These are phyloP conservation scores for Microtus agrestis DNA, from an alignment of 2,797 vertebrate species.

Conservation along the genomic window DNA sequence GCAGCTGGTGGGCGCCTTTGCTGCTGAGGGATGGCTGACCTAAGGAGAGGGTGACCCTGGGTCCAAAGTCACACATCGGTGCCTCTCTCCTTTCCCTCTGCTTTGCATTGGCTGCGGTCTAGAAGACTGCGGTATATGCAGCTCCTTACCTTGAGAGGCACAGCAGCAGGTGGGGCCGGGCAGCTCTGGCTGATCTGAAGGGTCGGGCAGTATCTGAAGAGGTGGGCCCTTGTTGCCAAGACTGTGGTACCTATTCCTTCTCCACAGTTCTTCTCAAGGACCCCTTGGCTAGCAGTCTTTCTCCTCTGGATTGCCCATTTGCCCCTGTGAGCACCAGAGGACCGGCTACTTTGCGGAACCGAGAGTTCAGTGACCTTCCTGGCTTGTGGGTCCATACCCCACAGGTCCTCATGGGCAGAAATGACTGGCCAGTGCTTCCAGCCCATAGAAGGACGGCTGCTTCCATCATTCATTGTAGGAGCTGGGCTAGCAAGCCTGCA, in stretches of 20 bases:
- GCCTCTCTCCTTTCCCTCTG: background rate
- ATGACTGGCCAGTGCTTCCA: background rate
- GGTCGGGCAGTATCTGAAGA: constrained; percentile 22
- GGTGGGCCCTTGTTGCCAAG: background rate
- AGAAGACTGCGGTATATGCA: background rate
- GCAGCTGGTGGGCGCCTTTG: background rate
- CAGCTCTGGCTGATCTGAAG: constrained; percentile 63
- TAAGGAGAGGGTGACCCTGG: background rate
- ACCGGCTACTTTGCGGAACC: background rate
- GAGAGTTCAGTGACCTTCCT: background rate
- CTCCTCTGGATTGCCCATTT: background rate
- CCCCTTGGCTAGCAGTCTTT: background rate
- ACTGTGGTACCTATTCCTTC: background rate
- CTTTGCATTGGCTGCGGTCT: too few relatives aligned
- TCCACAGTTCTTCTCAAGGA: background rate
- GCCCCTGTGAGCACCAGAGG: background rate
- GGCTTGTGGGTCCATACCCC: background rate
- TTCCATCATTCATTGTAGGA: constrained; percentile 62
- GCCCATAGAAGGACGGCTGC: background rate
- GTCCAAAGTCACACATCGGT: fast-evolving
- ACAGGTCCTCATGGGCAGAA: background rate
- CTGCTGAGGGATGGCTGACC: background rate
- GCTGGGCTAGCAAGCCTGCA: constrained; percentile 42
- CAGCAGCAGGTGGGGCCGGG: background rate
- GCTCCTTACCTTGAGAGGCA: constrained; percentile 80